Base-by-base conservation (phyloP, 2,113 vertebrate genomes). In the Onychorhynchus coronatus region DNA sequence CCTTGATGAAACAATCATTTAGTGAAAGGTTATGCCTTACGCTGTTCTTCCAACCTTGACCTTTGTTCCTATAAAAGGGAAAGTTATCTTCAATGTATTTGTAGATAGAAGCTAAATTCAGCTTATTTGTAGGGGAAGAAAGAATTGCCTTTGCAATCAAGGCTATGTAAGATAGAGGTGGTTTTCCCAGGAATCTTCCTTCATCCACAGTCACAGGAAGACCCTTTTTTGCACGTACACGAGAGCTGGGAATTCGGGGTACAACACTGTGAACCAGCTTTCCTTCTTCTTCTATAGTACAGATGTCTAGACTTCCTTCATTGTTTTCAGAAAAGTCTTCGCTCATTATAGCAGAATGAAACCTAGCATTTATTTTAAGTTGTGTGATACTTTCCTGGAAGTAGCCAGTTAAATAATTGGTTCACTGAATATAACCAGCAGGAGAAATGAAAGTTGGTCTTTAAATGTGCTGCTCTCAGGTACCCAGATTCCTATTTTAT, bases 61-160 rank as follows among this genome's bases (percentile, higher is more conserved):
- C 74, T 24, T 97, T 97, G 44, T 88, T 96, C 92, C 50, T 93
- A 55, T 97, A 97, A 87, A 97, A 96, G 37, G 96, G 96, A 89
- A 98, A 98, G 37, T 93, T 94, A 28, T 97, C 96, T 97, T 98
- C 96, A 85, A 95, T 97, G 2, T 97, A 96, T 83, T 92, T 96
- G 95, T 98, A 98, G 96, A 98, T 98, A 75, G 97, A 97, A 30
- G 93, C 95, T 91, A 98, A 95, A 94, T 98, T 98, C 80, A 97
- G 86, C 65, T 98, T 97, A 89, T 97, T 95, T 55, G 77, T 67
- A 31, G 97, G 94, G 14, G 97, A 98, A 53, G 96, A 97, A 73
- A 98, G 93, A 93, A 98, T 98, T 12, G 96, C 97, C 41, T 98
- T 98, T 89, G 95, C 96, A 70, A 98, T 98, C 82, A 98, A 96